Evolutionary conservation across 2,797 vertebrate species (phyloP).

Genomic region (Leptodactylus fallax): DNA sequence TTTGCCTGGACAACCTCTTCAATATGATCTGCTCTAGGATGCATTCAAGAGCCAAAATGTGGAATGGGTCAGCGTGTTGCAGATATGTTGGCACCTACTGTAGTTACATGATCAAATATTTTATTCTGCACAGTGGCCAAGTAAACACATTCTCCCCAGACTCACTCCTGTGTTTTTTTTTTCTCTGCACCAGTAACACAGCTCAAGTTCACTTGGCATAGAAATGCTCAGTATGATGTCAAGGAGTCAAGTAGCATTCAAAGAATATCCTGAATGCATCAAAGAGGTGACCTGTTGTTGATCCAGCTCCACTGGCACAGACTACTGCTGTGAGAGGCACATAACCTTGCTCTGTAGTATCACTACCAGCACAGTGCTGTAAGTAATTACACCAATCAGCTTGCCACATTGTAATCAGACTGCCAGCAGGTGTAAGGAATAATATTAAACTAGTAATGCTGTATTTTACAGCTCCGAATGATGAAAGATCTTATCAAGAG

Average conservation of each 20-base stretch:
- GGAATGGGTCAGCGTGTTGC: slow-evolving; percentile 1
- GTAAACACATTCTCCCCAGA: slow-evolving; percentile 21
- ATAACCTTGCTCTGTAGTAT: slow-evolving; percentile 6
- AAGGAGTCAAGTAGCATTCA: slow-evolving; percentile 26
- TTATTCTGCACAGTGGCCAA: slow-evolving; percentile 15
- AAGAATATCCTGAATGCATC: slow-evolving; percentile 9
- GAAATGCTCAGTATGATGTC: slow-evolving; percentile 19
- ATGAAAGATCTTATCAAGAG: slow-evolving; percentile 9
- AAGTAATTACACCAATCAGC: slow-evolving; percentile 35
- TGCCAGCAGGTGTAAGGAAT: slow-evolving; percentile 29
- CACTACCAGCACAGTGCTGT: background rate
- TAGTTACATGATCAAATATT: slow-evolving; percentile 34
- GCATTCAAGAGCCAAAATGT: slow-evolving; percentile 8
- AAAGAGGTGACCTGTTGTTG: slow-evolving; percentile 24
- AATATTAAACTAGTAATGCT: slow-evolving; percentile 35
- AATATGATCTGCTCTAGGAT: no score
- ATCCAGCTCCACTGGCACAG: slow-evolving; percentile 2
- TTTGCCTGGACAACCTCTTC: no score
- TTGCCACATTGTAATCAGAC: slow-evolving; percentile 28
- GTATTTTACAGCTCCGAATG: background rate
- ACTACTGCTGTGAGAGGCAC: slow-evolving; percentile 1
- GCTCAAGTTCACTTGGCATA: background rate
- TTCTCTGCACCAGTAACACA: background rate
- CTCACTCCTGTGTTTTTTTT: background rate
- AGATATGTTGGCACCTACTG: slow-evolving; percentile 21